Evolutionary conservation across 2,797 vertebrate species (phyloP), one percentile per base, ranked within the genome.

Genomic region (Rhyacichthys aspro): DNA sequence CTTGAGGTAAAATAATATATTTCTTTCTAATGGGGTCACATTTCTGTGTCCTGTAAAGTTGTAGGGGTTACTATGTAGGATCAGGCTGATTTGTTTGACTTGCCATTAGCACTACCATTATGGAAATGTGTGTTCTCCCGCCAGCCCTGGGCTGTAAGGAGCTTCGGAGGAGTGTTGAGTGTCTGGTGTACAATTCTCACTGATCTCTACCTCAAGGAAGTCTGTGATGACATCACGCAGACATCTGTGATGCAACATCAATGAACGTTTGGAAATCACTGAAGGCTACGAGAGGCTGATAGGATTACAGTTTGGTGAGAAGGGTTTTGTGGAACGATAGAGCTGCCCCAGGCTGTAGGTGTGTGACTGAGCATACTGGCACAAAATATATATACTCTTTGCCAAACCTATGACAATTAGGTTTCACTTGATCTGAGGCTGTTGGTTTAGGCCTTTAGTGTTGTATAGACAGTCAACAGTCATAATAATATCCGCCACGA

Each of bases 221-320:
- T 55, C 55, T 77, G 79, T 75, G 85, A 84, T 88, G 83, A 79
- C 86, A 82, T 79, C 76, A 72, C 70, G 62, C 44, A 46, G 66
- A 75, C 74, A 10, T 54, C 42, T 0, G 43, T 88, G 84, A 88
- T 85, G 86, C 86, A 88, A 87, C 74, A 82, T 80, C 59, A 70
- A 80, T n/a, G 45, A 49, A 72, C 69, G 56, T 79, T 73, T 42
- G 67, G 79, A 88, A 90, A 89, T 88, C 71, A 59, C 79, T 79
- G 58, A 53, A 48, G 76, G 74, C 71, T 70, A 67, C 56, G 55
- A 59, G 62, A 61, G 71, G 83, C 76, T 80, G 72, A 77, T 75
- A 63, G 72, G 84, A 84, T 88, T 88, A 87, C 47, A 58, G 59
- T 76, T 82, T 72, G 74, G 83, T 70, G 62, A 69, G 80, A 70